Base-by-base conservation (phyloP, 2,888 invertebrate species). In the Tupiocoris notatus region DNA sequence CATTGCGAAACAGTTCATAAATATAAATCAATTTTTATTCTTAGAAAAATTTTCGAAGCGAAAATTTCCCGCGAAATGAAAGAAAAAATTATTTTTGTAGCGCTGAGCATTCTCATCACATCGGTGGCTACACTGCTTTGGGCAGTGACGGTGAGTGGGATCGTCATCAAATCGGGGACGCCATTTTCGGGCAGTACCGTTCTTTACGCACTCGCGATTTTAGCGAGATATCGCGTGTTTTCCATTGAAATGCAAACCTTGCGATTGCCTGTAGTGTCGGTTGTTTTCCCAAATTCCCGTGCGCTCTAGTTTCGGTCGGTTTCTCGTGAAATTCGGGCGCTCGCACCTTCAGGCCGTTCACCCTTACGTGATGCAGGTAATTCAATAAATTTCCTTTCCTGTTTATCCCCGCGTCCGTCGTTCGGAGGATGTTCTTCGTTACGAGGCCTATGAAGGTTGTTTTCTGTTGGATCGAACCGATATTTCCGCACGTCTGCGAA, bases 261-360 rank as follows among this genome's bases (percentile, higher is more conserved):
- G 6, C 39, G 12, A 39, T 39, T 59, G 3, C 3, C 16, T 59
- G 12, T 39, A 3, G 39, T 3, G 12, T 39, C 39, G 39, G 39
- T 39, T 3, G 39, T 39, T 39, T 39, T 16, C 59, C 6, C n/a
- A 16, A 7, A 17, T 6, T 6, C 59, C 7, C n/a, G 59, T 59
- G 2, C 20, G 59, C 59, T 67, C 56, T 12, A 18, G 20, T 20
- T 54, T 76, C 67, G 24, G 58, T 25, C 59, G 87, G 85, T 82
- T 12, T 7, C 6, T 39, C 39, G 39, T 3, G 6, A 12, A 12
- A 39, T 7, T 39, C 39, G 39, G 39, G 39, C 39, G 39, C 39
- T 39, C 67, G n/a, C 20, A 22, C 12, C 12, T 39, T 22, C 21
- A 23, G 70, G 70, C 70, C 70, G 70, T 70, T 70, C 70, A 70